phyloP scores from a whole-genome alignment of 1,140 invertebrate genomes.

The Luehdorfia chinensis region DNA sequence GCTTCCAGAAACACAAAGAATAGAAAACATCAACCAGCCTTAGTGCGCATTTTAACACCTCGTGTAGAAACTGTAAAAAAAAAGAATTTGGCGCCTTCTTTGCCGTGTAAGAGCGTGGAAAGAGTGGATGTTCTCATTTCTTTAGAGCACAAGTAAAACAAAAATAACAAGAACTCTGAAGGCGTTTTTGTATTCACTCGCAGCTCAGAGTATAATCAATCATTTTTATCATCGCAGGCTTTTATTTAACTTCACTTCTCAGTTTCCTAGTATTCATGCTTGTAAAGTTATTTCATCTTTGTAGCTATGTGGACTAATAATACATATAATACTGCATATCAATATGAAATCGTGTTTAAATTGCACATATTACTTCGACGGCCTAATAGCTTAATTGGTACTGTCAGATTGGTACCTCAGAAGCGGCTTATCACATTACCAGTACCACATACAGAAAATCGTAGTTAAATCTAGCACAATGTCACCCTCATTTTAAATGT shows the following conservation, averaged over 20 bases:
- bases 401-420: no score
- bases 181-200: conserved; percentile 10
- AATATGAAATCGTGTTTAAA: no score
- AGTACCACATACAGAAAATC: no score
- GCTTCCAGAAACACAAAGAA: no score
- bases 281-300: background rate
- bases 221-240: conserved; percentile 11
- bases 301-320: no score
- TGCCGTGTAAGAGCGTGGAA: conserved; percentile 12
- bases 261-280: background rate
- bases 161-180: conserved; percentile 15
- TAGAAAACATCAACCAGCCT: background rate
- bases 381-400: no score
- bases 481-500: no score
- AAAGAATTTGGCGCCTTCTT: conserved; percentile 14
- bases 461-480: no score
- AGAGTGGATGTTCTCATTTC: conserved; percentile 17
- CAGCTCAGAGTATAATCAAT: conserved; percentile 7
- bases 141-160: conserved; percentile 12
- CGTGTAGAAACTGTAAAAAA: conserved; percentile 5
- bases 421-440: no score
- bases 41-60: conserved; percentile 16
- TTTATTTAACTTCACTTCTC: conserved; percentile 5
- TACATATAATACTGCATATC: no score
- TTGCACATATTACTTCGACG: no score